Conservation (phyloP, 1,140 invertebrate genomes). For the Drosophila ohnishii region DNA sequence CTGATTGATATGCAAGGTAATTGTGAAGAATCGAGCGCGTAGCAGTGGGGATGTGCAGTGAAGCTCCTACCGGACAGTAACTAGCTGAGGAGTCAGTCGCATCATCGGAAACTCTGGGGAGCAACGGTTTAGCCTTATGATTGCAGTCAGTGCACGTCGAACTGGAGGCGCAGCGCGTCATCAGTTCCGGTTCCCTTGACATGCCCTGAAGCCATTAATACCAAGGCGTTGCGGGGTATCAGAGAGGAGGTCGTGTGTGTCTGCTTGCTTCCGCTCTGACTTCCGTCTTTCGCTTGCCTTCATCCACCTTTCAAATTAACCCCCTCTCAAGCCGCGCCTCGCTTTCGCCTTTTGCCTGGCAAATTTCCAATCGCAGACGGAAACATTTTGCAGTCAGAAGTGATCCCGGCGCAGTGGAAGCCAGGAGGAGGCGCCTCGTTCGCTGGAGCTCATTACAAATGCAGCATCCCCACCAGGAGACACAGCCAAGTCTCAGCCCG, state of each 20-base stretch:
- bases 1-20: slow-evolving; percentile 70
- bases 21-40: slow-evolving; percentile 1
- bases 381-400: slow-evolving; percentile 61
- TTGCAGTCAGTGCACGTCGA: slow-evolving; percentile 69
- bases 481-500: slow-evolving; percentile 14
- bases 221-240: slow-evolving; percentile 21
- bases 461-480: slow-evolving; percentile 36
- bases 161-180: slow-evolving; percentile 55
- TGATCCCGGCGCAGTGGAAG: slow-evolving; percentile 55
- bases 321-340: slow-evolving; percentile 15
- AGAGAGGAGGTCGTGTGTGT: slow-evolving; percentile 44
- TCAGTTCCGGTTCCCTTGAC: slow-evolving; percentile 72
- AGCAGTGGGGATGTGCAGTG: background rate
- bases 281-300: slow-evolving; percentile 47
- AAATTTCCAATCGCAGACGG: slow-evolving; percentile 65
- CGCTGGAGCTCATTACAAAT: slow-evolving; percentile 69
- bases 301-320: slow-evolving; percentile 61
- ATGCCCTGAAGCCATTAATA: slow-evolving; percentile 69
- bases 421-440: slow-evolving; percentile 52
- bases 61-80: slow-evolving; percentile 18
- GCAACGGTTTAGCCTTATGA: slow-evolving; percentile 49
- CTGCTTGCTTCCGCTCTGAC: slow-evolving; percentile 55
- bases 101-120: background rate
- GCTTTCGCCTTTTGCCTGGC: slow-evolving; percentile 10
- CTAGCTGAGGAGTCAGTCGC: slow-evolving; percentile 5